Percentiles rank a stretch among this genome's conserved stretches.
phyloP scores from a whole-genome alignment of 2,113 vertebrate genomes.

The Nycticebus coucang region DNA sequence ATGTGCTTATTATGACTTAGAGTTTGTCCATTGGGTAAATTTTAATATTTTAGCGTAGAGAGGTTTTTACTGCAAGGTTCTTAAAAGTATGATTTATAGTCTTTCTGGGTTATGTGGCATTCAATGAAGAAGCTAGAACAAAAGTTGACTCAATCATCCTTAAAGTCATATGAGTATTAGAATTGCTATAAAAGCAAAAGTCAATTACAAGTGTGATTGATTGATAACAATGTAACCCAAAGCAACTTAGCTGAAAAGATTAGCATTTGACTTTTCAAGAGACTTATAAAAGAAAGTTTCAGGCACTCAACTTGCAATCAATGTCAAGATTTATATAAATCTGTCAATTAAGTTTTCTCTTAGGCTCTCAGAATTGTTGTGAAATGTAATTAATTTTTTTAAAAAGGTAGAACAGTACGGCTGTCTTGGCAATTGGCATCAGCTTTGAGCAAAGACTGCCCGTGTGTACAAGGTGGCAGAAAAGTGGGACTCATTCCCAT shows the following conservation, averaged over 20 bases:
- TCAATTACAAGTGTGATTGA: conserved; percentile 61
- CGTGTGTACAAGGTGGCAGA: neutral
- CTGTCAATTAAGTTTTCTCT: conserved; percentile 53
- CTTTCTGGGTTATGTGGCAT: neutral
- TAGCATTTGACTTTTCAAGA: conserved; percentile 24
- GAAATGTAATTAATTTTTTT: conserved; percentile 25
- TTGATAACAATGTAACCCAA: conserved; percentile 54
- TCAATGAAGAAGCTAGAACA: conserved; percentile 47
- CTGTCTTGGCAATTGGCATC: neutral
- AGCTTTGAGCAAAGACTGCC: neutral
- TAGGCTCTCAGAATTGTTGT: conserved; percentile 35
- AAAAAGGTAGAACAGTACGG: neutral
- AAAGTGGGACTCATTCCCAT: neutral
- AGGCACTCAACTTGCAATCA: conserved; percentile 66
- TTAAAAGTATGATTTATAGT: conserved; percentile 33
- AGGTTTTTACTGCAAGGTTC: conserved; percentile 1
- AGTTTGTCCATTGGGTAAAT: neutral
- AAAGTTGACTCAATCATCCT: conserved; percentile 23
- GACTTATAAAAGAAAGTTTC: conserved; percentile 52
- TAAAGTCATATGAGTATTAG: conserved; percentile 39
- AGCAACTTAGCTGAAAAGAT: conserved; percentile 61
- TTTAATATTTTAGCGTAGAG: conserved; percentile 15
- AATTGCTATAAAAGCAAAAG: conserved; percentile 58
- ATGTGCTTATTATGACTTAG: conserved; percentile 22
- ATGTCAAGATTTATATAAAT: conserved; percentile 69